Conservation (phyloP, 1,140 invertebrate species). For the Drosophila navojoa region DNA sequence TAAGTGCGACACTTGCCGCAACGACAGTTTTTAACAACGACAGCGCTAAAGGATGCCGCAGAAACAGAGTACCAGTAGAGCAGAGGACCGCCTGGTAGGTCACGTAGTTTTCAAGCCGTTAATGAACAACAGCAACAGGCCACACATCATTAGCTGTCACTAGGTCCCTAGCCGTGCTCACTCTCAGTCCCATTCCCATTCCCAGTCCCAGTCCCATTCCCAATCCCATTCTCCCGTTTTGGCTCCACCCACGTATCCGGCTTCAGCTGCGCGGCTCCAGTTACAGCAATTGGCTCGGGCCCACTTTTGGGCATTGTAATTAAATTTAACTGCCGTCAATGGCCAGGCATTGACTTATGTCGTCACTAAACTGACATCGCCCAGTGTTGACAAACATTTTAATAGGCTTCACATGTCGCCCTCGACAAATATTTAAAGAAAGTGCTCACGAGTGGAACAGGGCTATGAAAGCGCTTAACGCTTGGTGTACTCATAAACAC, state of each 20-base stretch:
- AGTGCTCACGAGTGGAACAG: not conserved
- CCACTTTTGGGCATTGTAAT: slow-evolving; percentile 72
- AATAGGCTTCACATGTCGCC: not conserved
- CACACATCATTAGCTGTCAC: slow-evolving; percentile 45
- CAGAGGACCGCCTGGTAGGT: slow-evolving; percentile 21
- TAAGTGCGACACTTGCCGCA: slow-evolving; percentile 61
- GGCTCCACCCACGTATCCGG: slow-evolving; percentile 29
- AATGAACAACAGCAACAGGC: slow-evolving; percentile 50
- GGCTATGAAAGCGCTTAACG: not conserved
- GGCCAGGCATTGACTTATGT: slow-evolving; percentile 51
- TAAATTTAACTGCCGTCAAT: slow-evolving; percentile 71
- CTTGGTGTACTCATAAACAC: too few relatives aligned
- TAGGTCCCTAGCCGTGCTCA: not conserved
- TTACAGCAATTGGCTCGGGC: slow-evolving; percentile 55
- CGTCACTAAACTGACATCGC: slow-evolving; percentile 21
- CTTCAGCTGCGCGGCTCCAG: slow-evolving; percentile 50
- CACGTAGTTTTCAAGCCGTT: slow-evolving; percentile 58
- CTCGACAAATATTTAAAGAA: not conserved
- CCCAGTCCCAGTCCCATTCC: not conserved
- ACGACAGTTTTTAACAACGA: slow-evolving; percentile 43
- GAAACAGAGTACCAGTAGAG: not conserved
- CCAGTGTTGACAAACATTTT: slow-evolving; percentile 27
- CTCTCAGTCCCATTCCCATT: not conserved
- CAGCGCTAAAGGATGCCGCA: slow-evolving; percentile 47
- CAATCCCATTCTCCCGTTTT: not conserved